Percentiles rank a stretch among this genome's conserved stretches.
Evolutionary conservation across 2,888 invertebrate species (phyloP).

Genomic region (Eristalis tenax): DNA sequence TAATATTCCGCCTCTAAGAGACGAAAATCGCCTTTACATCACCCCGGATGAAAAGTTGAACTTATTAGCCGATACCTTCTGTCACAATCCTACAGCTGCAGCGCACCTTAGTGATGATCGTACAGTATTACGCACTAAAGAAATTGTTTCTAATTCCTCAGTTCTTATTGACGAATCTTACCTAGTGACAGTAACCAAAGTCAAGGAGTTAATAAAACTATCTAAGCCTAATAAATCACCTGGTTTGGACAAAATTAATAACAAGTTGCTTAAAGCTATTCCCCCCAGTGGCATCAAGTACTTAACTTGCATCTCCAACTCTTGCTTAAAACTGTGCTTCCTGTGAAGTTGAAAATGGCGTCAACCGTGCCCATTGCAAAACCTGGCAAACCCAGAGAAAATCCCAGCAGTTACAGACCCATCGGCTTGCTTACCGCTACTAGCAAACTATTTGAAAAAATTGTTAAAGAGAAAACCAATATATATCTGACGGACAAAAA

Average conservation of each 20-base stretch:
- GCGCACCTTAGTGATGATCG: not conserved
- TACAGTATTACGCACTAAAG: not conserved
- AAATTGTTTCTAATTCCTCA: not conserved
- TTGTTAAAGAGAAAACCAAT: too few relatives aligned
- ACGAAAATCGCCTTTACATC: not conserved
- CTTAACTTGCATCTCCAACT: too few relatives aligned
- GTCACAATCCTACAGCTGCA: not conserved
- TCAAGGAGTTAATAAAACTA: too few relatives aligned
- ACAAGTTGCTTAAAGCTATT: not conserved
- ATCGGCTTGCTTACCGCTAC: too few relatives aligned
- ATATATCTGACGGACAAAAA: too few relatives aligned
- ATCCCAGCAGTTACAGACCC: too few relatives aligned
- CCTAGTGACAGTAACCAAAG: not conserved
- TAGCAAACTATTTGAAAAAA: too few relatives aligned
- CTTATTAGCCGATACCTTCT: too few relatives aligned
- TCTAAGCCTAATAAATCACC: not conserved
- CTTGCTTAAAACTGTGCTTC: not conserved
- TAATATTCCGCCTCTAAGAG: not conserved
- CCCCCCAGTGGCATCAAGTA: too few relatives aligned
- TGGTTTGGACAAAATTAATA: not conserved
- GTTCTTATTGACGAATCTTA: not conserved
- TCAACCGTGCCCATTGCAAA: not conserved
- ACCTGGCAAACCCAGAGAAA: not conserved
- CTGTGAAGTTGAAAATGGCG: not conserved
- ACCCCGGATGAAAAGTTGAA: not conserved